Conservation (phyloP, 2,888 invertebrate species). For the Galerucella pusilla region DNA sequence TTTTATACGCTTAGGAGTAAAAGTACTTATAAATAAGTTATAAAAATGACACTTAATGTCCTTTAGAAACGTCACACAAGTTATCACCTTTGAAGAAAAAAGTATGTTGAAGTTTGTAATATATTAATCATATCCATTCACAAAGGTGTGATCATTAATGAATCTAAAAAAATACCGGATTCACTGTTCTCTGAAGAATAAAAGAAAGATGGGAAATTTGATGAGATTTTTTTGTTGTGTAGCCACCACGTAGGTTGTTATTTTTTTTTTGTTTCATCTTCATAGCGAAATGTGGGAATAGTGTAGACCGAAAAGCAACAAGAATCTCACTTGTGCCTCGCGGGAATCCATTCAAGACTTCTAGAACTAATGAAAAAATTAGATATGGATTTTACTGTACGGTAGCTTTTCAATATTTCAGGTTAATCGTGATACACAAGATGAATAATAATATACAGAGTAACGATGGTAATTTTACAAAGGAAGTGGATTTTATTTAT, state of each 20-base stretch:
- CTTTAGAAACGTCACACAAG: too few relatives aligned
- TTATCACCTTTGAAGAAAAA: background rate
- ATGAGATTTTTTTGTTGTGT: constrained; percentile 25
- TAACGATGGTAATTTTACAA: background rate
- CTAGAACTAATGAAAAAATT: constrained; percentile 61
- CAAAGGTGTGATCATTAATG: constrained; percentile 15
- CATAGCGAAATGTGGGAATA: constrained; percentile 42
- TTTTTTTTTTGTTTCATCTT: constrained; percentile 29
- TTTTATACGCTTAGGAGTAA: too few relatives aligned
- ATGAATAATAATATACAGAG: background rate
- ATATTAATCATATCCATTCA: constrained; percentile 5
- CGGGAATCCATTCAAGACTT: constrained; percentile 55
- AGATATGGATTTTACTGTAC: constrained; percentile 61
- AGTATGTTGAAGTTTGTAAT: background rate
- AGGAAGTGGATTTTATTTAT: background rate
- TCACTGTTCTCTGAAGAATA: constrained; percentile 4
- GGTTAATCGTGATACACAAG: background rate
- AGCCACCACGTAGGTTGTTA: constrained; percentile 9
- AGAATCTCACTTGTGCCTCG: constrained; percentile 51
- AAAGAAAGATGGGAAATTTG: constrained; percentile 13
- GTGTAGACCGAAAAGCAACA: constrained; percentile 31
- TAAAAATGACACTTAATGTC: too few relatives aligned
- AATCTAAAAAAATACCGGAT: constrained; percentile 16
- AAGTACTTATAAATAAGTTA: too few relatives aligned
- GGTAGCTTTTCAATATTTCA: constrained; percentile 51